Conservation (phyloP, 1,140 invertebrate species). For the Acromyrmex heyeri region DNA sequence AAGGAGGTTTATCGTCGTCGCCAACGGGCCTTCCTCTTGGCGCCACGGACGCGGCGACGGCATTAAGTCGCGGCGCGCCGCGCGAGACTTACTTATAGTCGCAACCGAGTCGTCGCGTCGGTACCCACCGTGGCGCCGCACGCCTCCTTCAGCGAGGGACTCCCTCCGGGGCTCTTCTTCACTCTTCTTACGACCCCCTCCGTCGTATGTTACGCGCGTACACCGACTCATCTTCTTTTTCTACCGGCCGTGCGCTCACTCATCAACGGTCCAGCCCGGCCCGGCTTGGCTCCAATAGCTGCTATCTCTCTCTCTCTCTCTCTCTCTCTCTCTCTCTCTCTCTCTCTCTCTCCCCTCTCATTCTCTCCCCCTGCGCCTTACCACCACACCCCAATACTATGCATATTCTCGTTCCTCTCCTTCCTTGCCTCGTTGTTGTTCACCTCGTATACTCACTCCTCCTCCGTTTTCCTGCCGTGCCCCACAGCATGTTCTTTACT, state of each 20-base stretch:
- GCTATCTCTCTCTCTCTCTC: not conserved
- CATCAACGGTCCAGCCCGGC: constrained; percentile 13
- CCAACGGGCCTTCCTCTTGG: constrained; percentile 82
- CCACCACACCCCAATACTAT: constrained; percentile 49
- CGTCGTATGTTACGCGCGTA: constrained; percentile 69
- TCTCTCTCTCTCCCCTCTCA: not conserved
- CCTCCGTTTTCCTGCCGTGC: not conserved
- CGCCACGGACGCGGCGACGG: constrained; percentile 85
- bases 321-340: not conserved
- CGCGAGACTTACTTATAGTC: constrained; percentile 85
- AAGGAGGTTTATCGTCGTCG: constrained; percentile 78
- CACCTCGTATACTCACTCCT: not conserved
- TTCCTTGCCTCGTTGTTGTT: constrained; percentile 35
- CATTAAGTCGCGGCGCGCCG: constrained; percentile 84
- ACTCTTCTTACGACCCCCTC: constrained; percentile 69
- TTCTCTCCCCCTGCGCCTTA: constrained; percentile 2
- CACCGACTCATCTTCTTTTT: constrained; percentile 63
- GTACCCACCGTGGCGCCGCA: constrained; percentile 79
- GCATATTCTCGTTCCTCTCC: constrained; percentile 25
- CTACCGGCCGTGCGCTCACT: constrained; percentile 38
- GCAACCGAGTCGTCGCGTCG: constrained; percentile 70
- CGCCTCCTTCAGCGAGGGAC: constrained; percentile 78
- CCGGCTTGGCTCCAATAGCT: constrained; percentile 11
- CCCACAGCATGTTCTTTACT: constrained; percentile 26
- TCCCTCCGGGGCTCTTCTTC: constrained; percentile 51